Conservation (phyloP, 2,113 vertebrate species). For the Spea multiplicata region DNA sequence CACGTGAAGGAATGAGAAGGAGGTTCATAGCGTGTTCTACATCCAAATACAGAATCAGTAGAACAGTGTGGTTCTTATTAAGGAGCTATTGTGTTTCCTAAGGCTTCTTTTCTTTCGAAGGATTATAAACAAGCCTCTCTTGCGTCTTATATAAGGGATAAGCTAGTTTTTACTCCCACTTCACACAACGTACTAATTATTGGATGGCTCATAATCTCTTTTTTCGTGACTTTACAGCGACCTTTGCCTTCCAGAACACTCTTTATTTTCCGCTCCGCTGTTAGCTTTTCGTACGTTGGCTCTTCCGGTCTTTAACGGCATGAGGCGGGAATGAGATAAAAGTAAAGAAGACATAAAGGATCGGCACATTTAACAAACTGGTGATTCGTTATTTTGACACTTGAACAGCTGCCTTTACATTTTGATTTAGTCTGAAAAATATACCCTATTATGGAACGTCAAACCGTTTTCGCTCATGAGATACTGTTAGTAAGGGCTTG, state of each 20-base stretch:
- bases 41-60: neutral
- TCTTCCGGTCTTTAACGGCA: constrained; percentile 8
- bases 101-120: neutral
- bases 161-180: neutral
- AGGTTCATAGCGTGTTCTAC: too few species aligned
- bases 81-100: neutral
- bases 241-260: too few species aligned
- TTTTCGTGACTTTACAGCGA: too few species aligned
- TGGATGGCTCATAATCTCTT: neutral
- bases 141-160: neutral
- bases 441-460: constrained; percentile 4
- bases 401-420: constrained; percentile 1
- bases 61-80: neutral
- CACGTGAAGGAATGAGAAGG: too few species aligned
- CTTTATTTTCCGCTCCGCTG: neutral
- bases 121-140: neutral
- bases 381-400: constrained; percentile 24
- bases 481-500: neutral
- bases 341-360: too few species aligned
- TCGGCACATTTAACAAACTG: too few species aligned
- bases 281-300: neutral
- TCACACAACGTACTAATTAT: neutral
- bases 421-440: constrained; percentile 12
- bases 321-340: constrained; percentile 5
- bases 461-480: constrained; percentile 1